Conservation (phyloP, 2,888 invertebrate species). For the Eupithecia subfuscata region DNA sequence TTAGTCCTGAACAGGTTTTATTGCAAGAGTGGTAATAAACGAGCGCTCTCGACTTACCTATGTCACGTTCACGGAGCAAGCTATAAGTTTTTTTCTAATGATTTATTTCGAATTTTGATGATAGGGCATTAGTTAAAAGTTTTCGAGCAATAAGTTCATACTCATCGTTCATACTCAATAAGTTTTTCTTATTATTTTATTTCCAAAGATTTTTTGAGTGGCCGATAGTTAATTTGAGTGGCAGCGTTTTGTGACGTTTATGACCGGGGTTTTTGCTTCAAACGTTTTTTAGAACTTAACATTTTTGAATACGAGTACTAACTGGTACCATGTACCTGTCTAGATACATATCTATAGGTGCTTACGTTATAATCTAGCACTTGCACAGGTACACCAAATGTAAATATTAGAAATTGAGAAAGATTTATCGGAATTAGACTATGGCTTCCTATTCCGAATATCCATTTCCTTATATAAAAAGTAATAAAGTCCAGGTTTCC, state of each 20-base stretch:
- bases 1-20: constrained; percentile 8
- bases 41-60: not conserved
- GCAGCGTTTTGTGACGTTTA: constrained; percentile 22
- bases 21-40: not conserved
- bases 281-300: constrained; percentile 11
- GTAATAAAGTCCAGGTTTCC: not conserved
- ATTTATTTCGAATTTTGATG: too few relatives aligned
- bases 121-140: not conserved
- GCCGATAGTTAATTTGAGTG: not conserved
- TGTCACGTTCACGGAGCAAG: not conserved
- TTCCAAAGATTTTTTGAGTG: not conserved
- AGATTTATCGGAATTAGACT: not conserved
- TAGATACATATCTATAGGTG: not conserved
- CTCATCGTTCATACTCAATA: not conserved
- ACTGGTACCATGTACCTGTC: constrained; percentile 20
- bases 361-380: not conserved
- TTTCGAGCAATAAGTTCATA: not conserved
- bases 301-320: constrained; percentile 10
- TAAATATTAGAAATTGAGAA: too few relatives aligned
- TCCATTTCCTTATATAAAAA: not conserved
- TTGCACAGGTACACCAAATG: not conserved
- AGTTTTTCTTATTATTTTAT: not conserved
- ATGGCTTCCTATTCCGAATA: not conserved
- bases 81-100: too few relatives aligned
- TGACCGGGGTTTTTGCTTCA: constrained; percentile 1